phyloP scores from a whole-genome alignment of 2,797 vertebrate genomes.

The Emydoidea blandingii region DNA sequence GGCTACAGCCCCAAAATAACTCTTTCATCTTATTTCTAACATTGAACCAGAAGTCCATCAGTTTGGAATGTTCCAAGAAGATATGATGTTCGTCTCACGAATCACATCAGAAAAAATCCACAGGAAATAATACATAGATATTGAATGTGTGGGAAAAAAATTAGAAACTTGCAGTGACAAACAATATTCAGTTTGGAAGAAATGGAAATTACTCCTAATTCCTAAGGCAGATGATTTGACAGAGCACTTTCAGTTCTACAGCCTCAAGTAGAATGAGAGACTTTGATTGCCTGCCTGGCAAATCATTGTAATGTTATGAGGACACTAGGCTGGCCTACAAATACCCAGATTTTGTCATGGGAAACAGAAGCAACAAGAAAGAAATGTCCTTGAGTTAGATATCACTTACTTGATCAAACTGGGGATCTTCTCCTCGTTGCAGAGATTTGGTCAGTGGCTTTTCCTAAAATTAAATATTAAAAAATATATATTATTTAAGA shows the following conservation, averaged over 20 bases:
- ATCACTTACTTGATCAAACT: constrained; percentile 96
- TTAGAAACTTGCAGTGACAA: neutral
- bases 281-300: neutral
- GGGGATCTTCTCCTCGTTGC: constrained; percentile 96
- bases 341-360: neutral
- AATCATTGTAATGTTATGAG: neutral
- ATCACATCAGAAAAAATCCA: neutral
- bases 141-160: neutral
- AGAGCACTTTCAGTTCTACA: neutral
- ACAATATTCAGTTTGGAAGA: neutral
- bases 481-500: neutral
- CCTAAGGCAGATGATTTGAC: neutral
- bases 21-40: neutral
- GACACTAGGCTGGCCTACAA: neutral
- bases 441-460: constrained; percentile 96
- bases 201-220: neutral
- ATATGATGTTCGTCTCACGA: neutral
- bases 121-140: neutral
- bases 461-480: constrained; percentile 85
- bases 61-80: neutral
- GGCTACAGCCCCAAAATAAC: rapidly evolving
- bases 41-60: neutral
- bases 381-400: neutral
- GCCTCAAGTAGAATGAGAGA: neutral
- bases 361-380: neutral